These are phyloP conservation scores for Tetragonisca angustula DNA, from an alignment of 2,888 invertebrate genomes.

Conservation along the genomic window DNA sequence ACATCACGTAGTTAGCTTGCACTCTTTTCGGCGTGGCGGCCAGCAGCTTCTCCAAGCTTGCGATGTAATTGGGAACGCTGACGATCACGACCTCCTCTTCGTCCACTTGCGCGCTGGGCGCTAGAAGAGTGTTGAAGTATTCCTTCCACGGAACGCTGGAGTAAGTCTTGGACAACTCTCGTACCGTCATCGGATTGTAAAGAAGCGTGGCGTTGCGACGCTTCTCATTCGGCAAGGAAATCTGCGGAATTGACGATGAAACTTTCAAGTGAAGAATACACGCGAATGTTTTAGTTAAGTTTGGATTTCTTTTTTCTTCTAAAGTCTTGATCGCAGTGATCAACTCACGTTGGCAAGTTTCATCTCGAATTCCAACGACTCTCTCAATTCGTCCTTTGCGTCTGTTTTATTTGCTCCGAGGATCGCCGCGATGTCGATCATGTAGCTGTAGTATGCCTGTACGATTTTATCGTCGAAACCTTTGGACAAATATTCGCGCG, in stretches of 20 bases:
- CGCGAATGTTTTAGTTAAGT: background rate
- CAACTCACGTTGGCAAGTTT: slow-evolving; percentile 94
- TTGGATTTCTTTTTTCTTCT: background rate
- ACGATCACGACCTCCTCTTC: slow-evolving; percentile 92
- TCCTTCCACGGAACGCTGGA: slow-evolving; percentile 92
- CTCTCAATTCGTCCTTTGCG: slow-evolving; percentile 90
- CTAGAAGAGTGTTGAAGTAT: slow-evolving; percentile 93
- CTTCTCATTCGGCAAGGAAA: slow-evolving; percentile 90
- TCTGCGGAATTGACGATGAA: slow-evolving; percentile 54
- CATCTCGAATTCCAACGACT: slow-evolving; percentile 95
- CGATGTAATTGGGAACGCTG: slow-evolving; percentile 92
- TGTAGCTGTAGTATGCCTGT: slow-evolving; percentile 93
- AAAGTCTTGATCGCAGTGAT: background rate
- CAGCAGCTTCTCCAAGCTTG: slow-evolving; percentile 88
- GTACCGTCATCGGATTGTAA: slow-evolving; percentile 96
- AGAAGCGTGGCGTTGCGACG: slow-evolving; percentile 94
- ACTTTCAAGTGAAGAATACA: background rate
- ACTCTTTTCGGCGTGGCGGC: slow-evolving; percentile 87
- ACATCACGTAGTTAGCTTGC: slow-evolving; percentile 96
- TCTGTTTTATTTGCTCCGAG: slow-evolving; percentile 89
- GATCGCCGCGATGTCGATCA: slow-evolving; percentile 94
- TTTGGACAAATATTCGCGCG: slow-evolving; percentile 93
- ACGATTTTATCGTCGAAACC: slow-evolving; percentile 93
- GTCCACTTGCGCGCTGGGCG: slow-evolving; percentile 87
- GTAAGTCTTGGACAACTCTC: slow-evolving; percentile 90